Evolutionary conservation across 1,140 invertebrate genomes (phyloP), one percentile per base, ranked within the genome.

Genomic region (Ceratina calcarata): DNA sequence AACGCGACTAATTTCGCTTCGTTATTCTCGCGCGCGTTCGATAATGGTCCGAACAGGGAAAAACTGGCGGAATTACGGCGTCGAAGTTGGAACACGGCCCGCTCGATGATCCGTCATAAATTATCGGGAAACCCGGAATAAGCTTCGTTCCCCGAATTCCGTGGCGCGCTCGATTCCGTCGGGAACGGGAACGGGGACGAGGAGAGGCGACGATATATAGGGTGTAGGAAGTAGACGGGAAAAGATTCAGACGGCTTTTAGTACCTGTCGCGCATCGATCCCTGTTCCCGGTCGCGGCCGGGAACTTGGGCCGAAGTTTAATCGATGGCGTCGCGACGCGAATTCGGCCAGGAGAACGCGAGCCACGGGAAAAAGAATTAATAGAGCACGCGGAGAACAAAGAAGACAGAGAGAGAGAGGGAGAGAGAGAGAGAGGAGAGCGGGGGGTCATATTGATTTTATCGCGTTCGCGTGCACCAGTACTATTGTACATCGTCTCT

Each of bases 381-480:
- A 45, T 45, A 45, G 37, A 45, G 37, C 37, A 45, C 37, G 37
- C 37, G 37, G 69, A 69, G 68, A 22, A 58, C 32, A 69, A 24
- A 60, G 20, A 15, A 45, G 60, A 77, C 27, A 77, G 24, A 27
- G 51, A 10, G 49, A 18, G 49, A 68, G 24, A 62, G 60, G 27
- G 60, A 62, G 60, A 62, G 60, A 27, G 24, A 27, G 12, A 62
- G 22, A 32, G 70, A 62, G 58, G 60, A 58, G 51, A 13, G 64
- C 57, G 64, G 37, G 22, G 27, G 18, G 53, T 58, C 51, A 74
- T 79, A 79, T 79, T 74, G 77, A 79, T 79, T 79, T 79, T 79
- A 79, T 79, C 70, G 62, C 61, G 70, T 64, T 74, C 71, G 37
- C 77, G 62, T 79, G 62, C 70, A 77, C 66, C 55, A 37, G 61